Evolutionary conservation across 2,113 vertebrate genomes (phyloP).

Genomic region (Phrynosoma platyrhinos): DNA sequence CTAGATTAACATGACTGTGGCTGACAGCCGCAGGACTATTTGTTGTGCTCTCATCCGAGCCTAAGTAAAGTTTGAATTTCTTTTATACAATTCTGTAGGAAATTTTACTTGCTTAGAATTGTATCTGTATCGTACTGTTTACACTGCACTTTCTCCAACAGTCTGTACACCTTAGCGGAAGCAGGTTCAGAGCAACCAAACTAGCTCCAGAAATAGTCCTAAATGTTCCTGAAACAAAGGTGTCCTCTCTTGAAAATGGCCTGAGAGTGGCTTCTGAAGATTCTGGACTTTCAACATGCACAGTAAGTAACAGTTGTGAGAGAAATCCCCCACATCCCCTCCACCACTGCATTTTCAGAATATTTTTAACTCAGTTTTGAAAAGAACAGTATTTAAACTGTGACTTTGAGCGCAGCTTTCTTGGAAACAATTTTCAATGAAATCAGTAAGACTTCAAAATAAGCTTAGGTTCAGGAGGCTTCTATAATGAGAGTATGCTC

Average conservation of each 20-base stretch:
- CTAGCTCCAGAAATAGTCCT: slow-evolving; percentile 83
- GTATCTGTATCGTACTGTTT: slow-evolving; percentile 2
- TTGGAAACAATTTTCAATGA: background rate
- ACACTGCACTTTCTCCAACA: slow-evolving; percentile 16
- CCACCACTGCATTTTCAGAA: background rate
- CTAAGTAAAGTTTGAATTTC: background rate
- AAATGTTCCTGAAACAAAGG: slow-evolving; percentile 94
- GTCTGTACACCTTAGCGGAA: slow-evolving; percentile 56
- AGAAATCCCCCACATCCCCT: background rate
- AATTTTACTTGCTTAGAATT: background rate
- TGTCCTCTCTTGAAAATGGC: slow-evolving; percentile 90
- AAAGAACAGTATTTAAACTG: background rate
- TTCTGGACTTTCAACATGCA: slow-evolving; percentile 92
- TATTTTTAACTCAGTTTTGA: background rate
- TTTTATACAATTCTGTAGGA: background rate
- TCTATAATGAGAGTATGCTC: background rate
- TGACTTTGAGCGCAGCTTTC: background rate
- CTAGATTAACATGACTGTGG: too few relatives aligned
- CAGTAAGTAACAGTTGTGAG: slow-evolving; percentile 78
- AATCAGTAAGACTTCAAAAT: background rate
- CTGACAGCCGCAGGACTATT: background rate
- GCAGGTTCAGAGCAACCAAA: slow-evolving; percentile 77
- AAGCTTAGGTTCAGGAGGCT: background rate
- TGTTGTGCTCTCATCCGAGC: background rate
- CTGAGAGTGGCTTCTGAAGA: slow-evolving; percentile 95